Percentiles rank a stretch among this genome's conserved stretches.
Evolutionary conservation across 92 coral and sea anemone genomes (phyloP).

Genomic region (Virgularia gustaviana): DNA sequence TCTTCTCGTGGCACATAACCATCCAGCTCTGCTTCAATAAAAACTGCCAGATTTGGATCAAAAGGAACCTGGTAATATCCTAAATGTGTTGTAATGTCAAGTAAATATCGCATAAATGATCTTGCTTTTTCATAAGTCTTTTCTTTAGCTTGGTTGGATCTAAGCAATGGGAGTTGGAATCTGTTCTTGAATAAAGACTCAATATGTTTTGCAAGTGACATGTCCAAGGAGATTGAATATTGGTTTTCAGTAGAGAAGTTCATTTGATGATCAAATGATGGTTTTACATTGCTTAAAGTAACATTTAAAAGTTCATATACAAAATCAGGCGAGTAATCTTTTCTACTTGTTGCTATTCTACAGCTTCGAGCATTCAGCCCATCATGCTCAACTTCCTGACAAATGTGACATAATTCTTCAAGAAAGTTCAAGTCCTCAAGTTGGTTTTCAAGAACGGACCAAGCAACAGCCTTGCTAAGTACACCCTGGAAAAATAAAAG

Average conservation of each 20-base stretch:
- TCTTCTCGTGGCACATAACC: constrained; percentile 84
- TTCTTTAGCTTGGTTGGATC: not conserved
- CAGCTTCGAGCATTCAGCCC: constrained; percentile 38
- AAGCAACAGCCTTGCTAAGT: constrained; percentile 77
- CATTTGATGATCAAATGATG: not conserved
- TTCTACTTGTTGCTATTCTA: not conserved
- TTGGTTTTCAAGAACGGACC: constrained; percentile 73
- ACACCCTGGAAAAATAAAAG: constrained; percentile 65
- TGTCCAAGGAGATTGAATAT: constrained; percentile 63
- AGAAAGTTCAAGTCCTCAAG: constrained; percentile 61
- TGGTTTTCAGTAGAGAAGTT: constrained; percentile 23
- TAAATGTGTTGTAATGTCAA: constrained; percentile 91
- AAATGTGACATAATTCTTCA: constrained; percentile 53
- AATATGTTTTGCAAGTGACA: too few species aligned
- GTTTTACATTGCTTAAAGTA: constrained; percentile 2
- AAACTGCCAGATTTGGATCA: constrained; percentile 69
- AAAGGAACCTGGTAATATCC: constrained; percentile 69
- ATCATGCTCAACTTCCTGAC: constrained; percentile 21
- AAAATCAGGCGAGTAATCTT: not conserved
- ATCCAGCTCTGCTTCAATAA: constrained; percentile 79
- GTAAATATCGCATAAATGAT: constrained; percentile 68
- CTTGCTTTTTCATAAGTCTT: constrained; percentile 43
- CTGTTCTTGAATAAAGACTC: constrained; percentile 45
- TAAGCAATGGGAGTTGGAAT: constrained; percentile 54
- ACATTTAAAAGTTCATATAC: constrained; percentile 10